Percentiles rank a stretch among this genome's conserved stretches.
These are phyloP conservation scores for Rhinopithecus roxellana DNA, from an alignment of 2,113 vertebrate genomes.

Conservation along the genomic window DNA sequence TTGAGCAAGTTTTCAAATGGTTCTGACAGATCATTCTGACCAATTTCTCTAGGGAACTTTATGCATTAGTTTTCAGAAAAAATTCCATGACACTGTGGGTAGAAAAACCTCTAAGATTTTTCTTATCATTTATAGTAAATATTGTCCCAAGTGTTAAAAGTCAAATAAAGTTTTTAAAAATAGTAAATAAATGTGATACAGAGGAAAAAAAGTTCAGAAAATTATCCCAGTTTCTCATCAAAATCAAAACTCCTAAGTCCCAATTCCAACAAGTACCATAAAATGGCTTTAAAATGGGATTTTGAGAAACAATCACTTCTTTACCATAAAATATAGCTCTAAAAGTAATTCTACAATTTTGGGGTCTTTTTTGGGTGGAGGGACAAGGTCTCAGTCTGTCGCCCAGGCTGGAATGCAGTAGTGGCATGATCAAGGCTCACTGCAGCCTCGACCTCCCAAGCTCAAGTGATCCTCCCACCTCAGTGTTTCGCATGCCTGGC, in stretches of 20 bases:
- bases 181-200: neutral
- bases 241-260: constrained; percentile 41
- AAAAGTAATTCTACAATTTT: neutral
- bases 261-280: constrained; percentile 1
- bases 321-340: neutral
- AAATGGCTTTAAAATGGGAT: neutral
- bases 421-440: no score
- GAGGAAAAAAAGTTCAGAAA: constrained; percentile 19
- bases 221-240: neutral
- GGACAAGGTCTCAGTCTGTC: no score
- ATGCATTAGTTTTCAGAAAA: neutral
- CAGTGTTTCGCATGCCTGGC: no score
- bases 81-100: neutral
- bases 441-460: no score
- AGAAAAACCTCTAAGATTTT: neutral
- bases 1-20: neutral
- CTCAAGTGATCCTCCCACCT: no score
- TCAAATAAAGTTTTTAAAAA: neutral
- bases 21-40: neutral
- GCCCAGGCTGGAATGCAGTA: no score
- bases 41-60: neutral
- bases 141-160: neutral
- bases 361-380: no score
- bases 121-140: neutral
- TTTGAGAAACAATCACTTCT: neutral